Percentiles rank a stretch among this genome's conserved stretches.
These are phyloP conservation scores for Lobophora halterata DNA, from an alignment of 2,888 invertebrate species.

Conservation along the genomic window DNA sequence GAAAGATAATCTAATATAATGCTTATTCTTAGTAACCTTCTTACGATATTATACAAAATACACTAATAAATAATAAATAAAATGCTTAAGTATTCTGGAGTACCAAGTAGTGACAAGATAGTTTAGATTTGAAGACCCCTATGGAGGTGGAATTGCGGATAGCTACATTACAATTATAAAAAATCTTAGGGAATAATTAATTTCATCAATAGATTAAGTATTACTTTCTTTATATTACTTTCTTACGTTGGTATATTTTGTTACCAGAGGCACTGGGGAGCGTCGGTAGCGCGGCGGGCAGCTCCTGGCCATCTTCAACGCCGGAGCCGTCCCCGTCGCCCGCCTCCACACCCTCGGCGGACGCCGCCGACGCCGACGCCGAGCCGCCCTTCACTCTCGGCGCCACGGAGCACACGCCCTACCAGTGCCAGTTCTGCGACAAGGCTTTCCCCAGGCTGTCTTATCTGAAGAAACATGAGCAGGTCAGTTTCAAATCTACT, in stretches of 20 bases:
- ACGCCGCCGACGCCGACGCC: constrained; percentile 83
- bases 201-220: not conserved
- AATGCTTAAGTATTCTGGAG: no score
- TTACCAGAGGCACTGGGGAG: constrained; percentile 83
- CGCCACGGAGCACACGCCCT: constrained; percentile 88
- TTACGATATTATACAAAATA: no score
- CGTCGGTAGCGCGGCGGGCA: constrained; percentile 83
- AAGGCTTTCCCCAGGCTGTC: constrained; percentile 93
- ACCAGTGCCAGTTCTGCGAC: constrained; percentile 95
- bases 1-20: no score
- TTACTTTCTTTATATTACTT: constrained; percentile 5
- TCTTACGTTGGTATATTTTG: constrained; percentile 11
- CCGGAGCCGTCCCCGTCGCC: constrained; percentile 82
- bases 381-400: constrained; percentile 85
- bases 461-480: constrained; percentile 95
- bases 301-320: constrained; percentile 85
- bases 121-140: no score
- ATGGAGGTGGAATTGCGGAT: no score
- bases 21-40: no score
- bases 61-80: no score
- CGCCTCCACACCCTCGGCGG: constrained; percentile 83
- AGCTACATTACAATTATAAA: no score
- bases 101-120: no score
- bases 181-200: no score
- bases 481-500: constrained; percentile 82